Base-by-base conservation (phyloP, 2,888 invertebrate species). In the Chloroclystis v-ata region DNA sequence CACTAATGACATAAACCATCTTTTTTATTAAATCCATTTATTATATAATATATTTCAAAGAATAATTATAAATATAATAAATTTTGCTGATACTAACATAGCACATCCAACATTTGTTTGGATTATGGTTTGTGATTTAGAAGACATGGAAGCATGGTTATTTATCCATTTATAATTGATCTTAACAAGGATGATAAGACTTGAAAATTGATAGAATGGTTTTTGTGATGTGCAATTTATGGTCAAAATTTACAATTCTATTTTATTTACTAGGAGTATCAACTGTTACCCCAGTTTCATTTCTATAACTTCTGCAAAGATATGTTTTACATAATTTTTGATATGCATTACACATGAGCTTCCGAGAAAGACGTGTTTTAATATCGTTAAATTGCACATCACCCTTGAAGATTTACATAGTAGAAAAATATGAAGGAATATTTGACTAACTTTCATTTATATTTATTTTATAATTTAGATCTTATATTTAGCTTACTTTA, bases 21-120 rank as follows among this genome's bases (percentile, higher is more conserved):
- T 85, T 82, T 83, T 85, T 84, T 87, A 85, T 84, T 86, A 83
- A 86, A 85, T 84, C 72, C 78, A 85, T 20, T 20, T 20, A 20
- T 78, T 84, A 82, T 85, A 85, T 78, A 85, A 82, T 85, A 85
- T 82, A 80, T 83, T 81, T 85, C 83, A 82, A 85, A 85, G 86
- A 85, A 87, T 85, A 85, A 74, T n/a, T 86, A 84, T 76, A 86
- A 85, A 84, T 82, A 80, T 84, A 75, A 72, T 84, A 86, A 84
- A 84, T 76, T 78, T 83, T 73, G 74, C 77, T 70, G 73, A 71
- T 66, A 68, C 73, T 78, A 75, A 69, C 65, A 69, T 71, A 77
- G 76, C 80, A 76, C 69, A 64, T 61, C 64, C 65, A 76, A 77
- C 71, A 75, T 69, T n/a, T 62, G 69, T 66, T 56, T 54, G 61